Evolutionary conservation across 2,888 invertebrate genomes (phyloP), one percentile per base, ranked within the genome.

Genomic region (Drosophila mulleri): DNA sequence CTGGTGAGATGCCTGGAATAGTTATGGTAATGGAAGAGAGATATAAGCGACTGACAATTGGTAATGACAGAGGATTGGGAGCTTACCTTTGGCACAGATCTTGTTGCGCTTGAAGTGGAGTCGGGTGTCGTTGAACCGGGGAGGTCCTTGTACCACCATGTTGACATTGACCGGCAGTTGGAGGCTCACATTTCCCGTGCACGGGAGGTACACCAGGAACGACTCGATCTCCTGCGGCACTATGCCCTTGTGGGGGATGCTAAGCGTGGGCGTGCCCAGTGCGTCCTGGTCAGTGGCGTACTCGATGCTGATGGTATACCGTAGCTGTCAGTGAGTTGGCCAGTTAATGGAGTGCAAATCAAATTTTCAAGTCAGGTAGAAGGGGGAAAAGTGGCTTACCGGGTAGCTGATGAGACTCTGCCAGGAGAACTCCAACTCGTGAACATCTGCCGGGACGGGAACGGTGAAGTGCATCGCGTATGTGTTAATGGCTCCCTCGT

Each of bases 341-440:
- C 58, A 76, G 83, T 86, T 87, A 87, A 90, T 90, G 87, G 82
- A 87, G 85, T 82, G 84, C 84, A 83, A 83, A 86, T 82, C 78
- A 76, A 78, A 79, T 78, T 83, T 74, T 12, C 11, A 29, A 29
- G 11, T 29, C n/a, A 14, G 47, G 54, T 16, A 44, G 44, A n/a
- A 54, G n/a, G 18, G 54, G 26, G 11, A 2, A 68, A 50, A 58
- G 39, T 63, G 42, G 93, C 95, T 94, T 93, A 97, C 97, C 94
- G 96, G 96, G 93, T 95, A 94, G 81, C 95, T 94, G 47, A 95
- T 95, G 56, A 97, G 94, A 80, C 96, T 96, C 91, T 97, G 96
- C 97, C 97, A 97, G 90, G 96, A 96, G 93, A 97, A 97, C 93
- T 96, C 96, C 83, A 97, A 94, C 91, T 96, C 96, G 26, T 96